Conservation (phyloP, 2,888 invertebrate genomes). For the Cantharis lateralis region DNA sequence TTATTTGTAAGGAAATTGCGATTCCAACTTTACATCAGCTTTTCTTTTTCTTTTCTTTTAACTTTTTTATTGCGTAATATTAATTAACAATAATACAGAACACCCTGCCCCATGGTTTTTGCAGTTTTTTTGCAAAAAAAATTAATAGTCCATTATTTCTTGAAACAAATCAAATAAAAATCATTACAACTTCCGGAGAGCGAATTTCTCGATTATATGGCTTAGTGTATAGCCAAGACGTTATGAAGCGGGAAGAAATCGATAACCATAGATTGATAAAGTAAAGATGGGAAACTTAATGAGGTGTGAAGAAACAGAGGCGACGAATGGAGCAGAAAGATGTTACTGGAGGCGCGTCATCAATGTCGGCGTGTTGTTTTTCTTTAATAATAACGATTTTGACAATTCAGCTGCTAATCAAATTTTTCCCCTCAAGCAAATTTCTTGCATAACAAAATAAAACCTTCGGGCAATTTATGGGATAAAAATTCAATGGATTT, state of each 20-base stretch:
- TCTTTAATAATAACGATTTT: conserved; percentile 25
- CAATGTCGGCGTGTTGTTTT: conserved; percentile 24
- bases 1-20: neutral
- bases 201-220: conserved; percentile 40
- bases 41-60: neutral
- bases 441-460: neutral
- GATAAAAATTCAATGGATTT: neutral
- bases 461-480: neutral
- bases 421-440: neutral
- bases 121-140: conserved; percentile 29
- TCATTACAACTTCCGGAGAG: conserved; percentile 35
- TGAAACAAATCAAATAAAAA: conserved; percentile 43
- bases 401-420: conserved; percentile 11
- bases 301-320: conserved; percentile 54
- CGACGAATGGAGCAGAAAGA: conserved; percentile 51
- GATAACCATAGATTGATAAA: conserved; percentile 54
- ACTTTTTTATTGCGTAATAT: neutral
- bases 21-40: neutral
- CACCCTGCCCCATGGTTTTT: no score
- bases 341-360: conserved; percentile 28
- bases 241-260: conserved; percentile 49
- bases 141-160: conserved; percentile 41
- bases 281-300: conserved; percentile 53
- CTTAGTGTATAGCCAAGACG: conserved; percentile 45
- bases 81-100: no score